Conservation (phyloP, 1,140 invertebrate genomes). For the Drosophila sturtevanti region DNA sequence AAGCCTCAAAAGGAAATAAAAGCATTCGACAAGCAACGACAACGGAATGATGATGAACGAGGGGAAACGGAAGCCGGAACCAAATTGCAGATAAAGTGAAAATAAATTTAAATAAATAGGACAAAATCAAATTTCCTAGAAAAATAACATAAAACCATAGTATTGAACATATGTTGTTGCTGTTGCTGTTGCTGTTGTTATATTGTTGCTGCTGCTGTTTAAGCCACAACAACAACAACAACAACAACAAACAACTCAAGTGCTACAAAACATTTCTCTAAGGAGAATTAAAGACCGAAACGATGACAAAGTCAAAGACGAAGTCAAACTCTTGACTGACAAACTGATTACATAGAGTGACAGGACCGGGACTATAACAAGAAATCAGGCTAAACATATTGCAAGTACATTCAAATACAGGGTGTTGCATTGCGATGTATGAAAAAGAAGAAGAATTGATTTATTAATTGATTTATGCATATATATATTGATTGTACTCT, state of each 20-base stretch:
- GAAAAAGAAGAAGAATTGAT: no score
- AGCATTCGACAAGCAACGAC: constrained; percentile 31
- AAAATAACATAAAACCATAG: constrained; percentile 9
- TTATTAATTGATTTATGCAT: no score
- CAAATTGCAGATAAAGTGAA: constrained; percentile 71
- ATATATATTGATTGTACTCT: no score
- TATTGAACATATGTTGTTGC: neutral
- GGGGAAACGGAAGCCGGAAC: constrained; percentile 10
- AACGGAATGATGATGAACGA: constrained; percentile 2
- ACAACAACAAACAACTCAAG: neutral
- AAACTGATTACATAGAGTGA: constrained; percentile 6
- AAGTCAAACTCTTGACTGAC: neutral
- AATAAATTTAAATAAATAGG: constrained; percentile 75
- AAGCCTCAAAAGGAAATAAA: constrained; percentile 57
- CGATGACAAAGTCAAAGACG: neutral
- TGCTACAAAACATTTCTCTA: neutral
- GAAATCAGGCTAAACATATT: neutral
- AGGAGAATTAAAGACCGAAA: constrained; percentile 11
- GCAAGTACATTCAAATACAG: neutral
- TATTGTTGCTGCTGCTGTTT: neutral
- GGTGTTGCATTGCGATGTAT: neutral
- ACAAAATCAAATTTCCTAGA: constrained; percentile 70
- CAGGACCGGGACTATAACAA: neutral
- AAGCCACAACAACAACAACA: neutral
- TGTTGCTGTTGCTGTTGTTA: neutral